Base-by-base conservation (phyloP, 2,113 vertebrate species). In the Galemys pyrenaicus region DNA sequence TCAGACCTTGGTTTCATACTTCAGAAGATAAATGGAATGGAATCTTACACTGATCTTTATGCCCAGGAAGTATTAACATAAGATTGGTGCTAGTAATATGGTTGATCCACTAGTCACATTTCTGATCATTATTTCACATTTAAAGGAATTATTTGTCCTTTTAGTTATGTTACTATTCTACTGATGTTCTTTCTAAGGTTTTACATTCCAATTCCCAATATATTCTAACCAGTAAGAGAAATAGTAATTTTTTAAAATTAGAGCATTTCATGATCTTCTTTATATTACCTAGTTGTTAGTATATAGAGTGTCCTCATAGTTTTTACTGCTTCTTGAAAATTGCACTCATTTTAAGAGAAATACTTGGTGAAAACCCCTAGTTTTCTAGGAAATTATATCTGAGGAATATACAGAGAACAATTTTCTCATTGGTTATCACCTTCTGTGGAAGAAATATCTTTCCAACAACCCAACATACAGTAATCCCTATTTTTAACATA, bases 401-500 rank as follows among this genome's bases (percentile, higher is more conserved):
- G 64, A 83, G 24, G 39, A 54, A 41, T n/a, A 84, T 35, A 65
- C 9, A 41, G 3, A 87, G 87, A 87, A 86, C 90, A 84, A 86
- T 64, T 77, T 86, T 28, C 19, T 81, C 15, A 79, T 49, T 86
- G 11, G 19, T 84, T 78, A 84, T 94, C 12, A 28, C 28, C 11
- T 90, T 85, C 62, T 78, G 65, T 90, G 51, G 51, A 8, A 79
- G 41, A 17, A 60, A 58, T 92, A 41, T 87, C 35, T 90, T 90
- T 92, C 41, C 58, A 54, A 93, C 82, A 93, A 89, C 20, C 26
- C 71, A 84, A 73, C 13, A 89, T 71, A 70, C 6, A 44, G 2
- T 73, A 80, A 62, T 87, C 15, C 67, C 10, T 71, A 64, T 95
- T 96, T 96, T 97, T 90, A 95, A 87, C 35, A 73, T 88, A 92